Evolutionary conservation across 1,140 invertebrate genomes (phyloP).

Genomic region (Aradophagus sp.): DNA sequence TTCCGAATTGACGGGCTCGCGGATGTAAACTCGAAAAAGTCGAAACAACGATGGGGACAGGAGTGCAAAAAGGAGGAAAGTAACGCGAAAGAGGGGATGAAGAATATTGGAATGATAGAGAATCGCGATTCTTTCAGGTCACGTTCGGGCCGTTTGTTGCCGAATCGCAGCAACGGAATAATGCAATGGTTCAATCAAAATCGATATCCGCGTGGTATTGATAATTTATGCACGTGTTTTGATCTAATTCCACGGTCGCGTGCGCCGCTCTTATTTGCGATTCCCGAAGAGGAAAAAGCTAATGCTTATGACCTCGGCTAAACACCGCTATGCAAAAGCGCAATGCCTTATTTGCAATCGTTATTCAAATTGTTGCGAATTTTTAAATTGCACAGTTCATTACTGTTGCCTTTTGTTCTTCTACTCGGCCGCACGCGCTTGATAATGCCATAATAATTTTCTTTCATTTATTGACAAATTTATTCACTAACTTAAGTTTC

Average conservation of each 20-base stretch:
- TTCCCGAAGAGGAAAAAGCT: constrained; percentile 25
- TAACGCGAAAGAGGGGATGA: no score
- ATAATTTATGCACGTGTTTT: constrained; percentile 39
- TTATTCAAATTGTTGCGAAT: constrained; percentile 2
- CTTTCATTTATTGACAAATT: no score
- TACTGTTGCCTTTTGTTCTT: not conserved
- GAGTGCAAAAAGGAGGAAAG: no score
- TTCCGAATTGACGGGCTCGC: not conserved
- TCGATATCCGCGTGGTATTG: constrained; percentile 12
- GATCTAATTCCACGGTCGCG: constrained; percentile 29
- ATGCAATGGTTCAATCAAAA: constrained; percentile 17
- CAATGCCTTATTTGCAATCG: constrained; percentile 8
- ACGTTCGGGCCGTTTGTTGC: constrained; percentile 15
- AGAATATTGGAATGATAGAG: no score
- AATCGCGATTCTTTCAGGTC: constrained; percentile 8
- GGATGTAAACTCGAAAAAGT: constrained; percentile 10
- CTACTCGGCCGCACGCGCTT: not conserved
- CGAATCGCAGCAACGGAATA: constrained; percentile 14
- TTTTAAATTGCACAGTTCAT: constrained; percentile 3
- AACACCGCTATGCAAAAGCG: constrained; percentile 11
- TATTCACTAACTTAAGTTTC: no score
- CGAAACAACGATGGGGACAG: no score
- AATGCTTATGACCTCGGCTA: constrained; percentile 26
- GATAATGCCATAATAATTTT: not conserved
- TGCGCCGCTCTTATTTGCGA: constrained; percentile 35